Conservation (phyloP, 2,797 vertebrate genomes). For the Melanotaenia boesemani region DNA sequence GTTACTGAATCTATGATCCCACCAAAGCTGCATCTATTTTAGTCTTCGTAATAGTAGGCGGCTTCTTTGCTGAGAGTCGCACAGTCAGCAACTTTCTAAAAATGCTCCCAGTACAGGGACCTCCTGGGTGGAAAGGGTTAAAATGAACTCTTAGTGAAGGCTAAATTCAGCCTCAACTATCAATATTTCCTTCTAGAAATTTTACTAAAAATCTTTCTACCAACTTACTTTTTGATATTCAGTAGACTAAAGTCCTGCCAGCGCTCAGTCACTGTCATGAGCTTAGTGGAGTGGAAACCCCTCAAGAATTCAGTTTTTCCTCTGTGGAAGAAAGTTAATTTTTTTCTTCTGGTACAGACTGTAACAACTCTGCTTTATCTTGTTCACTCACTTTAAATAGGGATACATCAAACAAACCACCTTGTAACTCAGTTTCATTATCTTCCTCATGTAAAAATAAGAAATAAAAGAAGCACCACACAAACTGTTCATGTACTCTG, state of each 20-base stretch:
- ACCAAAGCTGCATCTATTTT: neutral
- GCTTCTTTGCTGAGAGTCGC: neutral
- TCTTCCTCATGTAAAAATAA: neutral
- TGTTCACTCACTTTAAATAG: neutral
- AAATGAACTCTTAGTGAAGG: neutral
- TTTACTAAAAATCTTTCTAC: neutral
- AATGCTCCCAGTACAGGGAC: neutral
- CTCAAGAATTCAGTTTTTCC: neutral
- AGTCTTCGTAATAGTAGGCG: neutral
- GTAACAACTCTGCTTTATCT: neutral
- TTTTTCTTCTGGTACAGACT: neutral
- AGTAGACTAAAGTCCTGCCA: conserved; percentile 12
- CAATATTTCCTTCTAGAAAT: neutral
- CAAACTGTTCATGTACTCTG: conserved; percentile 3
- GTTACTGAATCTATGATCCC: neutral
- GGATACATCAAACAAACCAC: neutral
- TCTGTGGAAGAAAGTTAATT: neutral
- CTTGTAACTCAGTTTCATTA: neutral
- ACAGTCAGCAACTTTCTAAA: neutral
- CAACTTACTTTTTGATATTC: neutral
- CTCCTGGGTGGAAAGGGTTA: neutral
- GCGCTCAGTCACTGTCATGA: conserved; percentile 12
- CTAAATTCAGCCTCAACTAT: neutral
- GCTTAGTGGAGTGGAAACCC: conserved; percentile 13
- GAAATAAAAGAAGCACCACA: neutral